phyloP scores from a whole-genome alignment of 2,888 invertebrate genomes.

The Orchestes rusci region DNA sequence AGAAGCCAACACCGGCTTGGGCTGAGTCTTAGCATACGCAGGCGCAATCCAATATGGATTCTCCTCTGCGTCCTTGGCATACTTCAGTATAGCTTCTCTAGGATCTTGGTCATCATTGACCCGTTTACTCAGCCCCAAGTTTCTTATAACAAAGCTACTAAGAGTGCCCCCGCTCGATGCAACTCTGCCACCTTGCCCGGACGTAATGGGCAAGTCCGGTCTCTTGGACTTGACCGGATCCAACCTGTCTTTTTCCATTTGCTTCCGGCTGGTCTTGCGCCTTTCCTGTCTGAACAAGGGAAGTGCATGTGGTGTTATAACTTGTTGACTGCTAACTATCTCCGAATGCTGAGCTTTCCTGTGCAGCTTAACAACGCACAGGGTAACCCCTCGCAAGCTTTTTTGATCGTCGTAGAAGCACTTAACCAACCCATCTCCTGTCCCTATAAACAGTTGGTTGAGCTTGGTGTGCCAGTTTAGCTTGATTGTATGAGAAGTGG shows the following conservation, averaged over 20 bases:
- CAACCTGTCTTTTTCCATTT: conserved; percentile 83
- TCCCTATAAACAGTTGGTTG: conserved; percentile 93
- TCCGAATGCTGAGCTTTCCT: conserved; percentile 77
- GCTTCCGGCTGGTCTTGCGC: conserved; percentile 79
- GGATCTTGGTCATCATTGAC: conserved; percentile 92
- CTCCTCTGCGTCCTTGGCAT: conserved; percentile 90
- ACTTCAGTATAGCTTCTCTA: conserved; percentile 88
- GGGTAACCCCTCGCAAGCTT: conserved; percentile 83
- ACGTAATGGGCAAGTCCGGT: conserved; percentile 82
- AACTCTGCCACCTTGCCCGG: conserved; percentile 82
- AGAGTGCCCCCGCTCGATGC: conserved; percentile 93
- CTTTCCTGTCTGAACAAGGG: conserved; percentile 92
- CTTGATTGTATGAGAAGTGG: conserved; percentile 73
- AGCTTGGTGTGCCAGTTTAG: conserved; percentile 93
- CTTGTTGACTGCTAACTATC: conserved; percentile 78
- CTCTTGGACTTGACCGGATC: conserved; percentile 77
- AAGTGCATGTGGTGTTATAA: conserved; percentile 89
- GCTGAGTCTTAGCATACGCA: conserved; percentile 85
- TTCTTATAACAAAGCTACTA: conserved; percentile 86
- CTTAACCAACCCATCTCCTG: conserved; percentile 83
- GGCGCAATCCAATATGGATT: conserved; percentile 97
- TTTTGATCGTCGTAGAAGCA: conserved; percentile 84
- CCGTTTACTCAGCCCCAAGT: conserved; percentile 86
- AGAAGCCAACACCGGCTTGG: conserved; percentile 67
- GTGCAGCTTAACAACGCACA: conserved; percentile 73